These are phyloP conservation scores for Lordiphosa stackelbergi DNA, from an alignment of 1,140 invertebrate genomes.

Conservation along the genomic window DNA sequence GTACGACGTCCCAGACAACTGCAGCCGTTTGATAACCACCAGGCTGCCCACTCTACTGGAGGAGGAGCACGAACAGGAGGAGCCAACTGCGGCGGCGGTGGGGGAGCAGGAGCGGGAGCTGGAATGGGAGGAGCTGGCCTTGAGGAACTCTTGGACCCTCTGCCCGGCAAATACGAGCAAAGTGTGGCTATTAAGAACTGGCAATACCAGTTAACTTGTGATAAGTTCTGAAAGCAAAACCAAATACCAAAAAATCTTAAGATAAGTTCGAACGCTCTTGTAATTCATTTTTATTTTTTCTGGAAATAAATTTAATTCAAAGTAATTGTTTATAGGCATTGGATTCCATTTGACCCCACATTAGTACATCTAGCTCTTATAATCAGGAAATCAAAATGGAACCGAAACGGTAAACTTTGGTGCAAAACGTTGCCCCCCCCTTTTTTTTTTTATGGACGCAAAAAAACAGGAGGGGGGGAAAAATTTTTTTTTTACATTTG, in stretches of 20 bases:
- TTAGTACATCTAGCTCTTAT: no score
- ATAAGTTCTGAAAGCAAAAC: constrained; percentile 65
- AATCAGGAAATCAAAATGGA: no score
- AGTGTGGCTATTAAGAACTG: constrained; percentile 74
- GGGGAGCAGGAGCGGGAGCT: constrained; percentile 11
- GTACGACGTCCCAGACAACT: constrained; percentile 48
- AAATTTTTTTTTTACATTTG: no score
- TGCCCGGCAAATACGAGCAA: constrained; percentile 57
- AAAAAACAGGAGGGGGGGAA: no score
- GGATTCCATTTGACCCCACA: no score
- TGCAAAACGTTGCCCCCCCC: no score
- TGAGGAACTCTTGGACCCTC: constrained; percentile 64
- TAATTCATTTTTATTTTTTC: constrained; percentile 16
- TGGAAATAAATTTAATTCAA: constrained; percentile 13
- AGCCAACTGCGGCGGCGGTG: constrained; percentile 17
- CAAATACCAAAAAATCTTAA: constrained; percentile 27
- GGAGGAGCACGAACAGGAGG: constrained; percentile 21
- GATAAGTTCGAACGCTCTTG: constrained; percentile 21
- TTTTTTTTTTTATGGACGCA: no score
- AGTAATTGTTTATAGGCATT: no score
- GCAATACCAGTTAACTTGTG: constrained; percentile 76
- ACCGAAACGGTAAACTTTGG: no score
- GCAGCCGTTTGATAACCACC: constrained; percentile 60
- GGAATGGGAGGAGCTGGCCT: constrained; percentile 39
- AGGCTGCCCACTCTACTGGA: constrained; percentile 35